Conservation (phyloP, 2,888 invertebrate species). For the Stegana nigrithorax region DNA sequence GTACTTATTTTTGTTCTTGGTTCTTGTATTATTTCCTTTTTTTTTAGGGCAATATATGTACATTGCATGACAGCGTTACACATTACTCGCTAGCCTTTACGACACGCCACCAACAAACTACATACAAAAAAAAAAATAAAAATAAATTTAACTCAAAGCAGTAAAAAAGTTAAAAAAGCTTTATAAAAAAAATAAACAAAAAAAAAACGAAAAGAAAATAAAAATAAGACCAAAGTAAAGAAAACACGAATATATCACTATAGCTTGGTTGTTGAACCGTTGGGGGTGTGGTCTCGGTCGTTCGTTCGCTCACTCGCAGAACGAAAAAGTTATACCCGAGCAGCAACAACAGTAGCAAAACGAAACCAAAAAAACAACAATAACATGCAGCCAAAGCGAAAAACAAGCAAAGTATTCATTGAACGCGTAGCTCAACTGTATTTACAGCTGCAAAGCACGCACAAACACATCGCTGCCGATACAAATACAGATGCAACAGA, state of each 20-base stretch:
- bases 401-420: background rate
- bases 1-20: background rate
- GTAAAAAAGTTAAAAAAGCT: too few species aligned
- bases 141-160: too few species aligned
- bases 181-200: too few species aligned
- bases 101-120: background rate
- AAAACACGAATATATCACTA: background rate
- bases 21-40: background rate
- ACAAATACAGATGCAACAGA: background rate
- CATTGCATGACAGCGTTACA: slow-evolving; percentile 5
- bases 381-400: background rate
- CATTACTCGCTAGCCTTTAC: background rate
- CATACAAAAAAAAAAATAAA: background rate
- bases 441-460: slow-evolving; percentile 8
- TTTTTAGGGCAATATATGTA: slow-evolving; percentile 4
- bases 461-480: background rate
- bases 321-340: background rate
- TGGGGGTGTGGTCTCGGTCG: slow-evolving; percentile 9
- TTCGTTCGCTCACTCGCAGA: background rate
- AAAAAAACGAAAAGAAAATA: background rate
- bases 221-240: too few species aligned
- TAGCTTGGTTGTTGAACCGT: slow-evolving; percentile 13
- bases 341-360: slow-evolving; percentile 2
- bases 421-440: slow-evolving; percentile 2
- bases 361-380: slow-evolving; percentile 18